A percentile compares a stretch with the other conserved stretches of the same genome.
Conservation (phyloP, 2,888 invertebrate species). For the Petrophora chlorosata region DNA sequence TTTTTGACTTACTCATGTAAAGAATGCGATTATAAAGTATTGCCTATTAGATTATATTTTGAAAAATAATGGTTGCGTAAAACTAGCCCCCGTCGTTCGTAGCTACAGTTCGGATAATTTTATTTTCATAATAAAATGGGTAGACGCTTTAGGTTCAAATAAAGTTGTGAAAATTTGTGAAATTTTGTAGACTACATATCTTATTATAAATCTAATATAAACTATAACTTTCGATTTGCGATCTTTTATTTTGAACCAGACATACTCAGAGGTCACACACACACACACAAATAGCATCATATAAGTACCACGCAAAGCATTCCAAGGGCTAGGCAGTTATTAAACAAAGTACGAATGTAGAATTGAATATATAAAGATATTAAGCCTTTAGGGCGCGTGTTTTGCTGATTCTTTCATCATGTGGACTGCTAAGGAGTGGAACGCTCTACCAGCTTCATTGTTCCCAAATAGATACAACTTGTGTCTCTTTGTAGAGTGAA, state of each 20-base stretch:
- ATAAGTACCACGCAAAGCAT: background rate
- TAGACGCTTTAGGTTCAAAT: constrained; percentile 84
- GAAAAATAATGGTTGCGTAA: constrained; percentile 80
- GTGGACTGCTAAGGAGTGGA: no score
- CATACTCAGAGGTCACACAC: no score
- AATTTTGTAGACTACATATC: constrained; percentile 85
- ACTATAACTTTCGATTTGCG: constrained; percentile 79
- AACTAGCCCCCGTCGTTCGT: constrained; percentile 75
- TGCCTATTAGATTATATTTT: constrained; percentile 84
- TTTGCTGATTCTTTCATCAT: no score
- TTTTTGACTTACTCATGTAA: constrained; percentile 80
- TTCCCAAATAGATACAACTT: no score
- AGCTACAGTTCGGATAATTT: constrained; percentile 81
- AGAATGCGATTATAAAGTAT: constrained; percentile 74
- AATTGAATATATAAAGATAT: no score
- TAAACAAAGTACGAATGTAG: no score
- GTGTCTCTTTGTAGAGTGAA: no score
- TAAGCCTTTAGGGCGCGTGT: no score
- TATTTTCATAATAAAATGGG: constrained; percentile 83
- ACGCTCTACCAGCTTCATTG: no score
- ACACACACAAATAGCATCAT: background rate
- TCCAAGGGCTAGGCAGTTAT: no score
- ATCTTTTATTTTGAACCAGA: constrained; percentile 63
- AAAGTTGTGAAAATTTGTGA: constrained; percentile 84
- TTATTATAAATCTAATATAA: constrained; percentile 84